Evolutionary conservation across 2,797 vertebrate genomes (phyloP).

Genomic region (Buphagus erythrorhynchus): DNA sequence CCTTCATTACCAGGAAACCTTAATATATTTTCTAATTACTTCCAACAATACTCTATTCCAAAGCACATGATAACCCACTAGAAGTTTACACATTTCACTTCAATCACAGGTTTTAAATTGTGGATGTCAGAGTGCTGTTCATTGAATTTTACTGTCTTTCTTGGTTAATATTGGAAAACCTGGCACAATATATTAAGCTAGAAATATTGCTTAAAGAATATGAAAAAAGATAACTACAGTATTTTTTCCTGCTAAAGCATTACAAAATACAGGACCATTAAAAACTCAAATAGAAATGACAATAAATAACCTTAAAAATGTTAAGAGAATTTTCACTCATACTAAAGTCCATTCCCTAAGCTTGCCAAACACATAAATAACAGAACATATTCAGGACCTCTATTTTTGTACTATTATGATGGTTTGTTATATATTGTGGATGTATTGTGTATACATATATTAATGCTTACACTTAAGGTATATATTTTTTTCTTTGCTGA

Average conservation of each 20-base stretch:
- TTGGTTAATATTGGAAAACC: slow-evolving; percentile 73
- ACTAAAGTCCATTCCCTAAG: slow-evolving; percentile 71
- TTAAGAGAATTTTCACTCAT: slow-evolving; percentile 70
- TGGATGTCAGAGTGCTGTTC: slow-evolving; percentile 71
- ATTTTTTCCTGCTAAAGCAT: slow-evolving; percentile 78
- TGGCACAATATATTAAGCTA: slow-evolving; percentile 79
- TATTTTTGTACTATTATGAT: slow-evolving; percentile 69
- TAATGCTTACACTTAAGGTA: slow-evolving; percentile 73
- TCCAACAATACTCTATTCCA: slow-evolving; percentile 82
- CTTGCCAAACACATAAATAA: slow-evolving; percentile 68
- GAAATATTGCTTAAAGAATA: slow-evolving; percentile 79
- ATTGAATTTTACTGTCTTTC: slow-evolving; percentile 74
- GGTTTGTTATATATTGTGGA: slow-evolving; percentile 66
- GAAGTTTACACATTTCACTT: slow-evolving; percentile 78
- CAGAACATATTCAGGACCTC: slow-evolving; percentile 70
- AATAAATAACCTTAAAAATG: slow-evolving; percentile 70
- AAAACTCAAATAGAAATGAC: slow-evolving; percentile 77
- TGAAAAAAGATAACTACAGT: slow-evolving; percentile 75
- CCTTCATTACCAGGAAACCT: slow-evolving; percentile 82
- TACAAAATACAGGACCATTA: slow-evolving; percentile 79
- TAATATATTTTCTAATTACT: slow-evolving; percentile 81
- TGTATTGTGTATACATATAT: slow-evolving; percentile 72
- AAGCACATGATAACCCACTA: slow-evolving; percentile 78
- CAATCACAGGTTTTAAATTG: slow-evolving; percentile 74
- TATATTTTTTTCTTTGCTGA: slow-evolving; percentile 77